Conservation (phyloP, 2,113 vertebrate species). For the Trematocara unimaculatum region DNA sequence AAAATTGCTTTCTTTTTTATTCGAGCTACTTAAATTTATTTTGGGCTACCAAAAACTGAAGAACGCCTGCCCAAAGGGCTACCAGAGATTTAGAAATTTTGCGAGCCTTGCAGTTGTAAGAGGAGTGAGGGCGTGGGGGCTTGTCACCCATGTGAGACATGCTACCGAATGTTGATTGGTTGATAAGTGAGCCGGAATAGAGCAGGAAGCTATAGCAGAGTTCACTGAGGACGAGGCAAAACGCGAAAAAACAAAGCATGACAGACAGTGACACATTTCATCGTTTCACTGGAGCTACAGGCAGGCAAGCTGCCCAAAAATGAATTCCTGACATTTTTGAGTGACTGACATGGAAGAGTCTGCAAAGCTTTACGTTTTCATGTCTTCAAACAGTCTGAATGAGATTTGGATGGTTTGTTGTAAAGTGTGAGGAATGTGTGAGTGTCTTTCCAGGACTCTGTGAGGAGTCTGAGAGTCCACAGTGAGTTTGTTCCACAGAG, state of each 20-base stretch:
- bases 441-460: background rate
- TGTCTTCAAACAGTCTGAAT: background rate
- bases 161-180: background rate
- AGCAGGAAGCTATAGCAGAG: background rate
- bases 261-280: background rate
- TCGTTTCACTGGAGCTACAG: background rate
- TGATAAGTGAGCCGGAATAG: background rate
- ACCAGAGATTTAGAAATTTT: too few species aligned
- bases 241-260: accelerated
- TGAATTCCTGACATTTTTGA: constrained; percentile 13
- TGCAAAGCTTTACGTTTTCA: background rate
- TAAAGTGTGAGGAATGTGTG: background rate
- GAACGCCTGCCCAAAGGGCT: too few species aligned
- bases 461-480: background rate
- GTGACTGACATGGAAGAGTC: background rate
- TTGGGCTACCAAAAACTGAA: too few species aligned
- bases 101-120: background rate
- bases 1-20: too few species aligned
- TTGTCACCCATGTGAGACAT: background rate
- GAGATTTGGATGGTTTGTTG: background rate
- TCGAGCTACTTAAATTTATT: too few species aligned
- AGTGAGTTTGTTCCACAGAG: background rate
- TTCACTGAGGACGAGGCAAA: background rate
- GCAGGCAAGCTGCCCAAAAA: background rate
- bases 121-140: background rate